Percentiles rank a stretch among this genome's conserved stretches.
Conservation (phyloP, 2,888 invertebrate genomes). For the Ecdyonurus torrentis region DNA sequence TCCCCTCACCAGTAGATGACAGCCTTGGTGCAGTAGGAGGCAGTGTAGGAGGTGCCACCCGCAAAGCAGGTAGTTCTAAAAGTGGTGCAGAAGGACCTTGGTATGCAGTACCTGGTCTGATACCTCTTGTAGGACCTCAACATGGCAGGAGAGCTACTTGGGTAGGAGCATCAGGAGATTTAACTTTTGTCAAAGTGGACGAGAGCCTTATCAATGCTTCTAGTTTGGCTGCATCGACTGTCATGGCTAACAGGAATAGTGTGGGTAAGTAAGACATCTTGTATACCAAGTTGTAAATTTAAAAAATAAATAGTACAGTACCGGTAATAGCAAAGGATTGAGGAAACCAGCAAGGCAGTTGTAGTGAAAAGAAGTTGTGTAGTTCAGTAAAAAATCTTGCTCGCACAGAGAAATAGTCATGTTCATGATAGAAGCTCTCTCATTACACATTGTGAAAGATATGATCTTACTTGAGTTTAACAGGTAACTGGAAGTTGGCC, state of each 20-base stretch:
- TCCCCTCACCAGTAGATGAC: conserved; percentile 15
- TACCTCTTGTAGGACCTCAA: conserved; percentile 68
- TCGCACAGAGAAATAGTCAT: too few species aligned
- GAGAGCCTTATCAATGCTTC: conserved; percentile 85
- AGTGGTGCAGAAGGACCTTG: conserved; percentile 23
- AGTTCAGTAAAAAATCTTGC: too few species aligned
- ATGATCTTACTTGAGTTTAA: too few species aligned
- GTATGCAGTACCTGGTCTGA: conserved; percentile 51
- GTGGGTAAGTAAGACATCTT: conserved; percentile 45
- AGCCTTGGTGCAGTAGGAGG: conserved; percentile 14
- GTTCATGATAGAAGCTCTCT: too few species aligned
- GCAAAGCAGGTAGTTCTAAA: conserved; percentile 22
- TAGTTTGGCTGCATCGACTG: conserved; percentile 70
- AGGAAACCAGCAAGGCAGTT: too few species aligned
- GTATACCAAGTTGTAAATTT: too few species aligned
- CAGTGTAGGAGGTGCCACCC: conserved; percentile 11
- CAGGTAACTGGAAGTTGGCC: too few species aligned
- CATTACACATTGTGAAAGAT: too few species aligned
- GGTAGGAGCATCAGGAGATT: conserved; percentile 91
- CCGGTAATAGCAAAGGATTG: too few species aligned
- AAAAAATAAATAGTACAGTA: too few species aligned
- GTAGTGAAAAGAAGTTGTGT: too few species aligned
- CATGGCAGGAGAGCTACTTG: conserved; percentile 80
- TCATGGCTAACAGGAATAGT: conserved; percentile 70
- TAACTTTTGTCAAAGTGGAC: conserved; percentile 83